phyloP scores from a whole-genome alignment of 2,797 vertebrate genomes.

The Lagorchestes hirsutus region DNA sequence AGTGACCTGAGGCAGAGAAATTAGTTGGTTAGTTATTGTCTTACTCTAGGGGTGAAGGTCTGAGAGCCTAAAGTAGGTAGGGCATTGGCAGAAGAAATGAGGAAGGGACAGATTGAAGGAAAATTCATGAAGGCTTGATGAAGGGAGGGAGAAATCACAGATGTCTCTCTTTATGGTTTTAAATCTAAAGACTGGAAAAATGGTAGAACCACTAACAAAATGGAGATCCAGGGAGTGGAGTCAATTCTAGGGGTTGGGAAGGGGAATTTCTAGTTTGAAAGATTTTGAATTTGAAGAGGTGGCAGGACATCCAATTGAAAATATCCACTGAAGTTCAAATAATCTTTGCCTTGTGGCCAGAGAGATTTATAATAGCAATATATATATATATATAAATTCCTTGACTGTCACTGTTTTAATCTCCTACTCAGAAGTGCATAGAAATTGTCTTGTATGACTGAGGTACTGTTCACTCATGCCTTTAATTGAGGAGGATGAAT shows the following conservation, averaged over 20 bases:
- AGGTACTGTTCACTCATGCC: not conserved
- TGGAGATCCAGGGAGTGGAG: not conserved
- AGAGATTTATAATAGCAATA: slow-evolving; percentile 12
- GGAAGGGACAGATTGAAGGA: too few species aligned
- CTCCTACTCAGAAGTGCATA: not conserved
- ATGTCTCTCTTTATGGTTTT: too few species aligned
- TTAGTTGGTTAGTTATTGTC: too few species aligned
- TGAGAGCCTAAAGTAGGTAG: too few species aligned
- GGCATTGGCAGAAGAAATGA: too few species aligned
- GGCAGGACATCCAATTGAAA: not conserved
- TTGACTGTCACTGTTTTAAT: slow-evolving; percentile 5
- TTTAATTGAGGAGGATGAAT: not conserved
- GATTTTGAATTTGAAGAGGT: not conserved
- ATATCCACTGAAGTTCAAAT: not conserved
- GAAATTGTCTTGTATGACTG: not conserved
- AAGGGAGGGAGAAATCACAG: too few species aligned
- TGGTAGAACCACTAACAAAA: too few species aligned
- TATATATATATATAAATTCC: not conserved
- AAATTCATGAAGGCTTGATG: too few species aligned
- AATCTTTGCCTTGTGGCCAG: not conserved
- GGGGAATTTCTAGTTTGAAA: not conserved
- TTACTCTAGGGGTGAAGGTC: too few species aligned
- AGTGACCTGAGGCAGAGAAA: too few species aligned
- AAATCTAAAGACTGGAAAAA: too few species aligned
- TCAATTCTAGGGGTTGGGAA: not conserved